Evolutionary conservation across 2,113 vertebrate genomes (phyloP).

Genomic region (Rousettus leschenaultii): DNA sequence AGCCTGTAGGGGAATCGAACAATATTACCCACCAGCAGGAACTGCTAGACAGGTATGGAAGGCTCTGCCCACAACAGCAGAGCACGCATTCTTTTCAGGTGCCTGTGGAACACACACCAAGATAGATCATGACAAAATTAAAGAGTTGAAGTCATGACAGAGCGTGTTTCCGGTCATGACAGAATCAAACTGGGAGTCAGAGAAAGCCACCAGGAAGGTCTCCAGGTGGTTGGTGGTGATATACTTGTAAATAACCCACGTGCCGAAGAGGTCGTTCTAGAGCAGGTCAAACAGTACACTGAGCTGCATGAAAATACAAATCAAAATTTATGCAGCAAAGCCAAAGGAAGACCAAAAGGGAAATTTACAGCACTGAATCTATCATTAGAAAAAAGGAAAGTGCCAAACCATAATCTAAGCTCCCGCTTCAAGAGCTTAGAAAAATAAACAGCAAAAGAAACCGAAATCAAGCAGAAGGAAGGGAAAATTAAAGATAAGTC

Average conservation of each 20-base stretch:
- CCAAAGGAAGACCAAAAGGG: not conserved
- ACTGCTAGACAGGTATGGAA: not conserved
- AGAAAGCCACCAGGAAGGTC: not conserved
- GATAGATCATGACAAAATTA: not conserved
- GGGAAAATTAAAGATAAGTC: not conserved
- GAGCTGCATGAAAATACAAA: not conserved
- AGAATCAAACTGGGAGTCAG: not conserved
- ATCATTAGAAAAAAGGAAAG: not conserved
- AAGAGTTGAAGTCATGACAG: not conserved
- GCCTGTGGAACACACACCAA: not conserved
- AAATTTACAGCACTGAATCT: not conserved
- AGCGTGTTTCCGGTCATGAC: not conserved
- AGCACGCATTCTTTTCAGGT: not conserved
- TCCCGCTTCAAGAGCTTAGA: not conserved
- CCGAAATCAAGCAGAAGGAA: not conserved
- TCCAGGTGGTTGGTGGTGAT: not conserved
- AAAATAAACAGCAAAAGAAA: not conserved
- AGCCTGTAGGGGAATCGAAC: not conserved
- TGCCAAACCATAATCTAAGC: not conserved
- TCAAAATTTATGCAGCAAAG: not conserved
- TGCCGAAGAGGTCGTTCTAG: not conserved
- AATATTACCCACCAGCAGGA: not conserved
- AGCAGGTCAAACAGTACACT: not conserved
- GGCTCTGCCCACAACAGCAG: not conserved
- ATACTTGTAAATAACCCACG: not conserved